These are phyloP conservation scores for Alauda arvensis DNA, from an alignment of 2,797 vertebrate genomes.

Conservation along the genomic window DNA sequence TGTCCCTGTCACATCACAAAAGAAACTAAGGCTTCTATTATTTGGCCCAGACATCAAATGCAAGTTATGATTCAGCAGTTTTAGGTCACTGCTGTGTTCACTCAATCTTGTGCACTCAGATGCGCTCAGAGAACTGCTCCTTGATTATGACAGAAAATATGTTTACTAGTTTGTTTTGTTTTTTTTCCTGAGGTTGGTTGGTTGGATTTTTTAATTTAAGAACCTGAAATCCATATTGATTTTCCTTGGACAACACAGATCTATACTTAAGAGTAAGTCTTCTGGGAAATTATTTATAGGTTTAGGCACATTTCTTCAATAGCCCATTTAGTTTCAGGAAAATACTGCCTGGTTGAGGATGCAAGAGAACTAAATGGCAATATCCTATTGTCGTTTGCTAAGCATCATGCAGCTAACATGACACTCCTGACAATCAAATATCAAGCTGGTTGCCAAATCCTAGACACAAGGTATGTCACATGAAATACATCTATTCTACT, in stretches of 20 bases:
- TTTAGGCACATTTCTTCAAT: not conserved
- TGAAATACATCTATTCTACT: not conserved
- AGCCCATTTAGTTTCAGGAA: not conserved
- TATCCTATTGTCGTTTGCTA: not conserved
- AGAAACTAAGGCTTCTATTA: not conserved
- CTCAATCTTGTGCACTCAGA: not conserved
- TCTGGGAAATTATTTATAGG: not conserved
- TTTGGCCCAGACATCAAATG: not conserved
- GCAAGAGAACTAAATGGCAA: not conserved
- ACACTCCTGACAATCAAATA: not conserved
- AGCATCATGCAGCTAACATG: not conserved
- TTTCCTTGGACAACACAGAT: not conserved
- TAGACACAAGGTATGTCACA: not conserved
- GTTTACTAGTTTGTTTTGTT: no score
- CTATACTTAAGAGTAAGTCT: not conserved
- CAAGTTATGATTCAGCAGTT: not conserved
- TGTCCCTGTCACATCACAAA: not conserved
- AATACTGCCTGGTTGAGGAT: not conserved
- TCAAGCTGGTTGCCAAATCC: not conserved
- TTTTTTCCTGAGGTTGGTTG: not conserved
- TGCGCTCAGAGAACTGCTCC: not conserved
- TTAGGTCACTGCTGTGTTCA: not conserved
- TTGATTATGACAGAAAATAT: not conserved
- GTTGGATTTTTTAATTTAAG: not conserved
- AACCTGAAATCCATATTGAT: not conserved